Percentiles rank a stretch among this genome's conserved stretches.
Evolutionary conservation across 1,140 invertebrate genomes (phyloP).

Genomic region (Acyrthosiphon pisum): DNA sequence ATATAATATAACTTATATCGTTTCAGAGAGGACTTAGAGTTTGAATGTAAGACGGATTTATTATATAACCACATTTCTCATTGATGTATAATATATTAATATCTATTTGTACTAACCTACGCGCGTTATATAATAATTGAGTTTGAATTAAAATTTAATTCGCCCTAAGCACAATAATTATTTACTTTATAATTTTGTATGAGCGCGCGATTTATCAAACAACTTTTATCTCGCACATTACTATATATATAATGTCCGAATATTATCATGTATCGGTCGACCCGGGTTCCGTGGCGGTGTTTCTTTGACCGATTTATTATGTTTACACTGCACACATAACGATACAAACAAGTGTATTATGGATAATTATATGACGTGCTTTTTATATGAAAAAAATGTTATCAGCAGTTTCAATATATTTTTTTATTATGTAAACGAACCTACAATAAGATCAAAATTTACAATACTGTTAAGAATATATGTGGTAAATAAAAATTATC

Average conservation of each 20-base stretch:
- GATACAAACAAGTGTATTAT: conserved; percentile 32
- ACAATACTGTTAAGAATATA: conserved; percentile 7
- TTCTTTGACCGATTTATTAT: conserved; percentile 27
- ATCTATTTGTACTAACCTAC: background rate
- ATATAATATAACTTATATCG: background rate
- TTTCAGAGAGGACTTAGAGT: background rate
- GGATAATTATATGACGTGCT: background rate
- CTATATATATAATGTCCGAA: background rate
- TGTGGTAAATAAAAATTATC: background rate
- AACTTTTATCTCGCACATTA: conserved; percentile 27
- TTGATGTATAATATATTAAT: conserved; percentile 2
- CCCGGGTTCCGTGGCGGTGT: background rate
- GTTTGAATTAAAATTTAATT: conserved; percentile 19
- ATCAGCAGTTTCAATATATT: conserved; percentile 1
- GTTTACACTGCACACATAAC: conserved; percentile 3
- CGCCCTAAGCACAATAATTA: background rate
- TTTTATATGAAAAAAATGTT: background rate
- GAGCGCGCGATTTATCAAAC: conserved; percentile 17
- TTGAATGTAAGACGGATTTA: background rate
- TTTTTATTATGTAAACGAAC: conserved; percentile 10
- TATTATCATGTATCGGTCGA: background rate
- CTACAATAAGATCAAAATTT: conserved; percentile 23
- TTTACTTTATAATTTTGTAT: conserved; percentile 22
- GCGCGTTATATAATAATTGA: background rate
- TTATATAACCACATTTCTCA: background rate